A percentile compares a stretch with the other conserved stretches of the same genome.
These are phyloP conservation scores for Zapus hudsonius DNA, from an alignment of 2,113 vertebrate species.

Conservation along the genomic window DNA sequence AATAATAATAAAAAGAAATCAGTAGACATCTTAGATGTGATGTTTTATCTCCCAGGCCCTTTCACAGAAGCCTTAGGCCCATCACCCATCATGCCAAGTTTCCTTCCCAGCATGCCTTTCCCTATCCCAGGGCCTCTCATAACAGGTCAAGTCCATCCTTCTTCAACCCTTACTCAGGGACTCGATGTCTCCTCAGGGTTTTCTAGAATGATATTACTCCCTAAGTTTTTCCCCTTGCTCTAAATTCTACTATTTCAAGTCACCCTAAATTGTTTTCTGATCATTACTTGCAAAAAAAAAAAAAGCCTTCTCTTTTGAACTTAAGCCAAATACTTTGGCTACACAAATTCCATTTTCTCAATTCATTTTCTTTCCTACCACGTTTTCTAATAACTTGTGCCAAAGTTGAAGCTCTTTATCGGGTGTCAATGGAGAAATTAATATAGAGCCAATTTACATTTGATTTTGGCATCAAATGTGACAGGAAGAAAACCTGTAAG, in stretches of 20 bases:
- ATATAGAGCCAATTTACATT: slow-evolving; percentile 20
- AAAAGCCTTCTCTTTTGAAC: slow-evolving; percentile 5
- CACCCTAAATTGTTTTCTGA: slow-evolving; percentile 46
- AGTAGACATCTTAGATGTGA: not conserved
- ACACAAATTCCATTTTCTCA: slow-evolving; percentile 6
- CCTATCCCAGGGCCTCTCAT: too few relatives aligned
- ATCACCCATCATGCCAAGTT: not conserved
- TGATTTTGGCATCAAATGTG: slow-evolving; percentile 26
- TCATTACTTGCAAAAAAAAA: not conserved
- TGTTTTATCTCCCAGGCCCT: not conserved
- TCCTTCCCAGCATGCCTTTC: too few relatives aligned
- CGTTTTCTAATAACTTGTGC: slow-evolving; percentile 28
- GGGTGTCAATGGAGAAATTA: not conserved
- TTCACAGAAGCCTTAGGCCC: not conserved
- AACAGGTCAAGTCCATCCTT: not conserved
- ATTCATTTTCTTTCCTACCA: slow-evolving; percentile 34
- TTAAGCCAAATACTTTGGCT: slow-evolving; percentile 4
- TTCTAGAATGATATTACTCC: not conserved
- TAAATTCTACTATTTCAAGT: not conserved
- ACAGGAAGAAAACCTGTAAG: not conserved
- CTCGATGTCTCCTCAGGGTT: not conserved
- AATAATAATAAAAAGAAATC: too few relatives aligned
- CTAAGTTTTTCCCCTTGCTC: not conserved
- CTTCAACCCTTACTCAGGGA: not conserved
- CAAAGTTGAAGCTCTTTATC: slow-evolving; percentile 21